Conservation (phyloP, 2,888 invertebrate species). For the Anarsia innoxiella region DNA sequence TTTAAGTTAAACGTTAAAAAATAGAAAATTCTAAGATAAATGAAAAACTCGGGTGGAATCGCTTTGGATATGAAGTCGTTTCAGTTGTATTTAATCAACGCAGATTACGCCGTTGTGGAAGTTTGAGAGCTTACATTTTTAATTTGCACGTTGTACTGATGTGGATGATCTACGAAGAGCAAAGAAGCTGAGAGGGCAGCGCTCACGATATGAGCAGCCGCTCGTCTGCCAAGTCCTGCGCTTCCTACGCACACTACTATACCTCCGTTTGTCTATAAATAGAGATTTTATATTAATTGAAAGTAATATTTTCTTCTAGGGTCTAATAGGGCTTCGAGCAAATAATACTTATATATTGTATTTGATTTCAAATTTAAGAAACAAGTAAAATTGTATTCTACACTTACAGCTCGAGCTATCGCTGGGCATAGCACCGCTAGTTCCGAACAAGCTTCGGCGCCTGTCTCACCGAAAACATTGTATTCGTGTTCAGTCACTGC, state of each 20-base stretch:
- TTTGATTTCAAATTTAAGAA: too few species aligned
- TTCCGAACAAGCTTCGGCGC: constrained; percentile 53
- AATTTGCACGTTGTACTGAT: constrained; percentile 83
- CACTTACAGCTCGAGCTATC: constrained; percentile 48
- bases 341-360: too few species aligned
- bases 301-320: not conserved
- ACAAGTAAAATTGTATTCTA: too few species aligned
- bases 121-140: constrained; percentile 82
- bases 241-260: constrained; percentile 83
- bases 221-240: constrained; percentile 87
- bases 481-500: constrained; percentile 56
- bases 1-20: too few species aligned
- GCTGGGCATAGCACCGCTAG: constrained; percentile 45
- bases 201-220: constrained; percentile 83
- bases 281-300: not conserved
- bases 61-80: too few species aligned
- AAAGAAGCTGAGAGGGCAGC: constrained; percentile 82
- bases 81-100: too few species aligned
- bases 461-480: constrained; percentile 49
- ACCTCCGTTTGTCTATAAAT: constrained; percentile 55
- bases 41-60: too few species aligned
- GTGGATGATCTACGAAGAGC: constrained; percentile 40
- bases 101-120: too few species aligned
- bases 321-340: not conserved
- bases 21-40: too few species aligned